These are phyloP conservation scores for Pantherophis vulpinus DNA, from an alignment of 2,797 vertebrate species.

Conservation along the genomic window DNA sequence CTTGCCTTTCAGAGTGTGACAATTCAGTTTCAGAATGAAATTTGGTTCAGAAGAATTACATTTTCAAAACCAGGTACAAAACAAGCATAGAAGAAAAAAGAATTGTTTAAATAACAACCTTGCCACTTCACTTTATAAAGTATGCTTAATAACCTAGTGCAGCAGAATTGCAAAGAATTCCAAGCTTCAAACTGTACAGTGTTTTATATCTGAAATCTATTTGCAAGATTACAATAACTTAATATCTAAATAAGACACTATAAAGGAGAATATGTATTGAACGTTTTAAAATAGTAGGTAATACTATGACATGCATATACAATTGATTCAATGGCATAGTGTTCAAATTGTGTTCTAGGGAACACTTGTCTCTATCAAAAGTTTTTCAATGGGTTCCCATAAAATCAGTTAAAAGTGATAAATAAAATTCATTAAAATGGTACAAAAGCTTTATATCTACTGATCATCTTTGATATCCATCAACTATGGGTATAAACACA, in stretches of 20 bases:
- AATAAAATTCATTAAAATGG: neutral
- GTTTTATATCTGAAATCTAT: neutral
- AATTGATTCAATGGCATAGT: neutral
- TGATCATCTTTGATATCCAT: neutral
- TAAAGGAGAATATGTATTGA: neutral
- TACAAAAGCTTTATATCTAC: neutral
- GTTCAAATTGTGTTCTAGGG: neutral
- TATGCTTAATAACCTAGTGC: neutral
- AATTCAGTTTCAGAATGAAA: conserved; percentile 9
- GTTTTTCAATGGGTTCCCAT: neutral
- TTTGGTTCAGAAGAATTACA: neutral
- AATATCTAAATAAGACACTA: neutral
- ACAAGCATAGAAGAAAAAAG: neutral
- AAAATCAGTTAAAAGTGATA: neutral
- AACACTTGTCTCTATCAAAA: neutral
- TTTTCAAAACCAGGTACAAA: neutral
- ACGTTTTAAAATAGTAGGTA: neutral
- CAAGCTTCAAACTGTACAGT: neutral
- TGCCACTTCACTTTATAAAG: neutral
- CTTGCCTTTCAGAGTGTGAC: conserved; percentile 11
- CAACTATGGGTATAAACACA: too few relatives aligned
- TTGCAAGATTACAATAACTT: neutral
- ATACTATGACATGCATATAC: neutral
- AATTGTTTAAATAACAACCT: neutral
- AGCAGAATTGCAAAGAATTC: neutral